Evolutionary conservation across 1,140 invertebrate genomes (phyloP), one percentile per base, ranked within the genome.

Genomic region (Saccostrea cuccullata): DNA sequence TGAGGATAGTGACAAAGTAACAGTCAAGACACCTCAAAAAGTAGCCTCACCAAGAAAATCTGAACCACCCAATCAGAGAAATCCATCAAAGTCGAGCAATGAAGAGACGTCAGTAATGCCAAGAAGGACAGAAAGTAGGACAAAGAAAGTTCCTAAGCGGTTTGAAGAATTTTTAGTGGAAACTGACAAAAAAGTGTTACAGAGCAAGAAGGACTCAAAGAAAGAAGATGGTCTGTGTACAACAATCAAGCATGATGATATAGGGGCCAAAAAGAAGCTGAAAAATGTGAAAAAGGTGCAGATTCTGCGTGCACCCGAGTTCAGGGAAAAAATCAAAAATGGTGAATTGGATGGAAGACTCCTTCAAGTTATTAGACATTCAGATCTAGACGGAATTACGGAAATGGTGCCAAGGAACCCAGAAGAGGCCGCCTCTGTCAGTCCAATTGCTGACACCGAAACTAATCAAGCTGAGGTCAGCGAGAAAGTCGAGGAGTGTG

Each of bases 361-460:
- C 13, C 70, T 77, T 26, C 23, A 77, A 30, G 70, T 77, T 12
- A 77, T 77, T 15, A 77, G 26, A 36, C 70, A 77, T 77, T 77
- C 70, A 77, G 70, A 77, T 15, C 12, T 77, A 17, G 70, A 77
- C 8, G 30, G 70, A 13, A 77, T 77, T 12, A 36, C 15, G 26
- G 26, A 77, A 30, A 73, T 73, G 67, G 67, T 30, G 12, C 23
- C 23, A 13, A 77, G 26, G 30, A 77, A 77, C 15, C 26, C 11
- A 30, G 70, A 77, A 73, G 67, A 73, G 67, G 67, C n/a, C 12
- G 70, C 70, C 26, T 77, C 70, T 30, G 30, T 77, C 70, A 77
- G 26, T 30, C 26, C 26, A 30, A 26, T 77, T 4, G 26, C 70
- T 77, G 26, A 77, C 30, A 15, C 30, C 30, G 26, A 26, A 17